Base-by-base conservation (phyloP, 1,140 invertebrate species). In the Elymnias hypermnestra region DNA sequence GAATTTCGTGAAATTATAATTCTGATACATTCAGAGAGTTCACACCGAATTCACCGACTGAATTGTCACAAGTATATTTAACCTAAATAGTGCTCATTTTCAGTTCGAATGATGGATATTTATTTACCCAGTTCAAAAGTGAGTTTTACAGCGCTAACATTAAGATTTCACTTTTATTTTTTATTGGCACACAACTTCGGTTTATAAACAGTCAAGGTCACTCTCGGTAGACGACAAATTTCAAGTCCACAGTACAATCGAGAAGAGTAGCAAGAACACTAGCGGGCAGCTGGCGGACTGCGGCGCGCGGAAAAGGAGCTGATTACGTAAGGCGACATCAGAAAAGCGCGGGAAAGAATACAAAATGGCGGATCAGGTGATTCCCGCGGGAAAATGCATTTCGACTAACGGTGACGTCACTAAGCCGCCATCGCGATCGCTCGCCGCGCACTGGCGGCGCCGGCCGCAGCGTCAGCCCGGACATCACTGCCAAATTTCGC, bases 401-500 rank as follows among this genome's bases (percentile, higher is more conserved):
- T 64, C 51, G 53, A 33, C n/a, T 7, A 4, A 33, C 36, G 14
- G 62, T 70, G 59, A 72, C 58, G 66, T 73, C 71, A 74, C 61
- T 40, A 10, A 38, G 47, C 41, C 29, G 49, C 22, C 55, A 48
- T 51, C 48, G 33, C 55, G 63, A 54, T 41, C 48, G 57, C 60
- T 43, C 39, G 49, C 14, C 26, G 44, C 37, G 35, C n/a, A 78
- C 72, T 75, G 62, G 43, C 44, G 49, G 50, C 63, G 60, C 46
- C 46, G 53, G 39, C 40, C 26, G 38, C 33, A 38, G 40, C 40
- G 52, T 41, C 40, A 44, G 42, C 72, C 78, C 72, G 75, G 71
- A 69, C 58, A 44, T 10, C 57, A 46, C 37, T 81, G 76, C 78
- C 78, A 83, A 83, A 74, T 79, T 78, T 72, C 73, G 67, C 74